phyloP scores from a whole-genome alignment of 1,140 invertebrate genomes.

The Orius laevigatus region DNA sequence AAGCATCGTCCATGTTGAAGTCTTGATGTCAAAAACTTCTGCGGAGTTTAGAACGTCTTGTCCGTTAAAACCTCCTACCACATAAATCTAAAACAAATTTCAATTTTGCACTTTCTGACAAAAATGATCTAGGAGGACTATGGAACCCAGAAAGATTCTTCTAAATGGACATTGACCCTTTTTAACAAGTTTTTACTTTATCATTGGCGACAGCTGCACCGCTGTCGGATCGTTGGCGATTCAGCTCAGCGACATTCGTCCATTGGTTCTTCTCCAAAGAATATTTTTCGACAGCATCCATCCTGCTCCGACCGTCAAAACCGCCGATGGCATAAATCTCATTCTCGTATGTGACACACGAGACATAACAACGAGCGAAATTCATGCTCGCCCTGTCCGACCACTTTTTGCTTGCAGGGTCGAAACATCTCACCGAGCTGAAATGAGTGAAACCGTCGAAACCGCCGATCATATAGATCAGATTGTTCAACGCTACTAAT shows the following conservation, averaged over 20 bases:
- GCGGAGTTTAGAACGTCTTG: slow-evolving; percentile 43
- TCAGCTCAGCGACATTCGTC: slow-evolving; percentile 69
- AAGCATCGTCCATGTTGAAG: slow-evolving; percentile 55
- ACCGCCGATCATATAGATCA: slow-evolving; percentile 62
- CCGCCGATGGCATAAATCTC: slow-evolving; percentile 75
- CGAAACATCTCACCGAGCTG: slow-evolving; percentile 47
- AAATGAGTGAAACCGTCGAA: slow-evolving; percentile 57
- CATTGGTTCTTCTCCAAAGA: slow-evolving; percentile 57
- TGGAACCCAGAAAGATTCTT: background rate
- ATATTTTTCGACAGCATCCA: slow-evolving; percentile 34
- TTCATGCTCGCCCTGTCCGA: slow-evolving; percentile 55
- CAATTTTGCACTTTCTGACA: no score
- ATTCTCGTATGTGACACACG: slow-evolving; percentile 30
- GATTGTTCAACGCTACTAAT: slow-evolving; percentile 42
- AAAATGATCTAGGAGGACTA: no score
- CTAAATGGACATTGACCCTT: background rate
- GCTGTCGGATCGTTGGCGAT: slow-evolving; percentile 61
- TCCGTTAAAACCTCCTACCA: slow-evolving; percentile 62
- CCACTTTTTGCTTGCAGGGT: slow-evolving; percentile 45
- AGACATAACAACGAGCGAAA: slow-evolving; percentile 51
- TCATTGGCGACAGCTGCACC: slow-evolving; percentile 38
- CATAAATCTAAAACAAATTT: slow-evolving; percentile 32
- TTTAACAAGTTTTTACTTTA: slow-evolving; percentile 29
- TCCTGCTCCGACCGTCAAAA: slow-evolving; percentile 64
- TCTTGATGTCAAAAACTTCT: slow-evolving; percentile 43